Conservation (phyloP, 2,797 vertebrate species). For the Chelidonichthys spinosus region DNA sequence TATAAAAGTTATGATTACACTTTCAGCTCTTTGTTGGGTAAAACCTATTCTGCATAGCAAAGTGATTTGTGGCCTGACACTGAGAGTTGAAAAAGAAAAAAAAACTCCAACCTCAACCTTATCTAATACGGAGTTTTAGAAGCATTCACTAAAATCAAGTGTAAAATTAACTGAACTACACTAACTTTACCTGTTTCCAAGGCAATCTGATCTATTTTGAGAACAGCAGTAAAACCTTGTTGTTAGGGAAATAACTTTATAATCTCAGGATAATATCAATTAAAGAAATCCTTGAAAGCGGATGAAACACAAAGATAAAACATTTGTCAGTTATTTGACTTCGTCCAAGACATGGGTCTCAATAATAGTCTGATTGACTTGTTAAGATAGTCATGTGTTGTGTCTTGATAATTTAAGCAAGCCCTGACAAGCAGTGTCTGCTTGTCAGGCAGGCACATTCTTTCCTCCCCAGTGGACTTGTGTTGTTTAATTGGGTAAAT, state of each 20-base stretch:
- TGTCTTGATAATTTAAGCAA: slow-evolving; percentile 41
- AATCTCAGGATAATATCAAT: neutral
- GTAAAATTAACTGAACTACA: neutral
- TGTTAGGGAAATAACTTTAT: neutral
- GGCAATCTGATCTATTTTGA: neutral
- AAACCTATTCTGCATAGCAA: neutral
- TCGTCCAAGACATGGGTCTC: neutral
- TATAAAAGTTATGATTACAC: too few relatives aligned
- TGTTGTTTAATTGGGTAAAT: slow-evolving; percentile 58
- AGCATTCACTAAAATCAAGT: neutral
- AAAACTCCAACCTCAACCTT: neutral
- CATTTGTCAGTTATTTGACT: neutral
- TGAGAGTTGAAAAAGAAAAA: neutral
- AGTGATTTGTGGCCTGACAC: neutral
- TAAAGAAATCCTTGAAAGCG: neutral
- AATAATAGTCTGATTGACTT: slow-evolving; percentile 15
- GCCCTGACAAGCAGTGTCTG: slow-evolving; percentile 46
- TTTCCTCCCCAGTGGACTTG: slow-evolving; percentile 36
- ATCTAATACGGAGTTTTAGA: neutral
- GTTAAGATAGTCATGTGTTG: slow-evolving; percentile 17
- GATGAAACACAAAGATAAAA: neutral
- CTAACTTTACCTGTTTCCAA: neutral
- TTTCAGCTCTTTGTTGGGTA: neutral
- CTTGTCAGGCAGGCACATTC: slow-evolving; percentile 40
- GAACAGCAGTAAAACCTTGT: neutral